phyloP scores from a whole-genome alignment of 2,113 vertebrate species.

The Antechinus stuartii region DNA sequence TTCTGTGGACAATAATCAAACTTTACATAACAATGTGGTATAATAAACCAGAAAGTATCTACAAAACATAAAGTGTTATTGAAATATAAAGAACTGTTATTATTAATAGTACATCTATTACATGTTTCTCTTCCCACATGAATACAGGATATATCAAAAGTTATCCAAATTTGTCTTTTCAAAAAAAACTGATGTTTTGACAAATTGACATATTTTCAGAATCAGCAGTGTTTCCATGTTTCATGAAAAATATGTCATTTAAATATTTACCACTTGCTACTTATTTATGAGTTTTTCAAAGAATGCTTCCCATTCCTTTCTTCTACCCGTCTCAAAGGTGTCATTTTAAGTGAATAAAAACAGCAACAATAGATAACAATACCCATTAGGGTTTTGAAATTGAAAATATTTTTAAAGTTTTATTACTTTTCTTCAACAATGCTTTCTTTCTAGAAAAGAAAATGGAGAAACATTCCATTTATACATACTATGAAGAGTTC shows the following conservation, averaged over 20 bases:
- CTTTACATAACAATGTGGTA: not conserved
- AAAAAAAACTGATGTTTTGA: not conserved
- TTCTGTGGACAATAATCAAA: not conserved
- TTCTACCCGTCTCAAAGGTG: not conserved
- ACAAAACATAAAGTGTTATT: not conserved
- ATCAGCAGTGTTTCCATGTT: not conserved
- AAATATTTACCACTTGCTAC: not conserved
- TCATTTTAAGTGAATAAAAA: not conserved
- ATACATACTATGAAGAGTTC: not conserved
- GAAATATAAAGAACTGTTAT: not conserved
- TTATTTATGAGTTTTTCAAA: not conserved
- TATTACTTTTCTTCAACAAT: not conserved
- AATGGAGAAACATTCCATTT: conserved; percentile 16
- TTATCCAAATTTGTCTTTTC: not conserved
- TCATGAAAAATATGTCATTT: not conserved
- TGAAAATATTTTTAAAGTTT: not conserved
- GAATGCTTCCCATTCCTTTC: not conserved
- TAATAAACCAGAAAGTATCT: not conserved
- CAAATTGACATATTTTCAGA: not conserved
- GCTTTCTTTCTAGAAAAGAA: conserved; percentile 14
- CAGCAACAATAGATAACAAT: not conserved
- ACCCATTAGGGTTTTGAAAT: not conserved
- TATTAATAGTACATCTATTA: not conserved
- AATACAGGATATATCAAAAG: not conserved
- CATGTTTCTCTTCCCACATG: not conserved